Evolutionary conservation across 2,888 invertebrate species (phyloP).

Genomic region (Omphaloscelis lunosa): DNA sequence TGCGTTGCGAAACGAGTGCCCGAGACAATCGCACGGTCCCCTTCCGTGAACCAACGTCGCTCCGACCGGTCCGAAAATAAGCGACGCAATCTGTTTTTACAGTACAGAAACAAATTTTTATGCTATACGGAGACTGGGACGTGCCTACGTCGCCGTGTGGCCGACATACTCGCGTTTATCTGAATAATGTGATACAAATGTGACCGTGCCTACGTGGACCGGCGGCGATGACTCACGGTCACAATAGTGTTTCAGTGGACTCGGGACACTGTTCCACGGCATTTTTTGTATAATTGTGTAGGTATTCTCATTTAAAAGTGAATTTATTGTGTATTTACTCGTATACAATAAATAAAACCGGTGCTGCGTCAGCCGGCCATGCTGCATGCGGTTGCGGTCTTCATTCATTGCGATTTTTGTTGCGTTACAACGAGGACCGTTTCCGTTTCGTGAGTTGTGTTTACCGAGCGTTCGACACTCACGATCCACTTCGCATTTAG

Average conservation of each 20-base stretch:
- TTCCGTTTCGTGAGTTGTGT: conserved; percentile 30
- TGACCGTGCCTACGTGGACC: conserved; percentile 74
- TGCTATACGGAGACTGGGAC: conserved; percentile 73
- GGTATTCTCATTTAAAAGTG: conserved; percentile 57
- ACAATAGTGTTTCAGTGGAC: conserved; percentile 73
- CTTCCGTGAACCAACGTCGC: conserved; percentile 71
- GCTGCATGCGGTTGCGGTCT: conserved; percentile 53
- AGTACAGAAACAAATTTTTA: conserved; percentile 69
- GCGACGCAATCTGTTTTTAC: conserved; percentile 73
- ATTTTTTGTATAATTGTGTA: conserved; percentile 67
- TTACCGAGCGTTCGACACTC: conserved; percentile 25
- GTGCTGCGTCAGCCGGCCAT: conserved; percentile 69
- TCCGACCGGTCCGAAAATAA: conserved; percentile 77
- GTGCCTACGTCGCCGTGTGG: conserved; percentile 68
- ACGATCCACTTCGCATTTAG: conserved; percentile 47
- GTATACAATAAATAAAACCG: conserved; percentile 64
- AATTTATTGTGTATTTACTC: conserved; percentile 71
- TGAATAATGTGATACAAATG: conserved; percentile 73
- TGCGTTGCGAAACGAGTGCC: conserved; percentile 64
- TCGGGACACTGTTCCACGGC: conserved; percentile 64
- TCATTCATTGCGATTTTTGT: conserved; percentile 63
- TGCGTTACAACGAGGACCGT: conserved; percentile 59
- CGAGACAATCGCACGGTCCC: conserved; percentile 61
- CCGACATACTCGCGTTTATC: conserved; percentile 63
- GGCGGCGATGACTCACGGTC: conserved; percentile 76